phyloP scores from a whole-genome alignment of 2,797 vertebrate species.

The Mormyrops attenuatus region DNA sequence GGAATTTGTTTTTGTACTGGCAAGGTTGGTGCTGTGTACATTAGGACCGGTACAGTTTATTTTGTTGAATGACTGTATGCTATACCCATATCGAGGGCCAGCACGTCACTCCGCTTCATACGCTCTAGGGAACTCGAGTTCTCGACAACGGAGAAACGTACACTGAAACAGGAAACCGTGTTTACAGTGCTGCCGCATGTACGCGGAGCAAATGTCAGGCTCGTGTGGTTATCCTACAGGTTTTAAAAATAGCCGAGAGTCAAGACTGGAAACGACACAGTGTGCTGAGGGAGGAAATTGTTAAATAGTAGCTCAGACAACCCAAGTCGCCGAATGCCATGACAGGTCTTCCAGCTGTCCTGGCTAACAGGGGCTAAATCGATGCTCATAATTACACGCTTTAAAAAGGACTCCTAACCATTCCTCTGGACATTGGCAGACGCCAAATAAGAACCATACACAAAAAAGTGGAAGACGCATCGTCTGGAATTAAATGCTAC shows the following conservation, averaged over 20 bases:
- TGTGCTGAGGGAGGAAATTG: constrained; percentile 43
- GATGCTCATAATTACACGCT: background rate
- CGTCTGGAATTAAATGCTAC: background rate
- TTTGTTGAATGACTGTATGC: background rate
- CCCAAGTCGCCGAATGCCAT: constrained; percentile 12
- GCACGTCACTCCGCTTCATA: background rate
- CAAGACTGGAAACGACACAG: constrained; percentile 42
- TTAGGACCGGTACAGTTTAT: background rate
- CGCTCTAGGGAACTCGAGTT: background rate
- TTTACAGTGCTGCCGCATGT: background rate
- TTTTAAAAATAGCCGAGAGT: constrained; percentile 45
- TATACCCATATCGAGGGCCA: background rate
- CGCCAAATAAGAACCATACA: background rate
- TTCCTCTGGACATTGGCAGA: background rate
- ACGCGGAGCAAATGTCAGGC: background rate
- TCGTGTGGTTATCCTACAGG: background rate
- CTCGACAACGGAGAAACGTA: background rate
- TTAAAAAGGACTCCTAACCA: background rate
- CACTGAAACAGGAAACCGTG: background rate
- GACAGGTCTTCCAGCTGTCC: background rate
- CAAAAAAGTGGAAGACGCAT: background rate
- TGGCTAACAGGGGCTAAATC: background rate
- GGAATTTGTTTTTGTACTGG: background rate
- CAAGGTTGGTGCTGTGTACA: background rate
- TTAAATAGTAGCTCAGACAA: constrained; percentile 43